Percentiles rank a stretch among this genome's conserved stretches.
phyloP scores from a whole-genome alignment of 2,113 vertebrate species.

The Spermophilus dauricus region DNA sequence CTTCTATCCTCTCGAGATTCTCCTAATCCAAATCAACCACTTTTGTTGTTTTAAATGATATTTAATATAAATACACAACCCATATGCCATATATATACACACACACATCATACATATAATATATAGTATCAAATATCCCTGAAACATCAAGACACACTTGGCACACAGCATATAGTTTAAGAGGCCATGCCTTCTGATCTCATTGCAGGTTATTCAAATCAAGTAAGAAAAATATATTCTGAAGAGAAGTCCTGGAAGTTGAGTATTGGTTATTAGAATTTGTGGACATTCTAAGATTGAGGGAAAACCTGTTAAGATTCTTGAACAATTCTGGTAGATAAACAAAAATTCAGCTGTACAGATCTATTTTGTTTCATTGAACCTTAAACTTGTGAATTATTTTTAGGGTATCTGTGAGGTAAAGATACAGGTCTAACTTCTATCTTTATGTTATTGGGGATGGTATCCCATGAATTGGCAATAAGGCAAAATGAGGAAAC shows the following conservation, averaged over 20 bases:
- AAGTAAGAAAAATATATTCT: neutral
- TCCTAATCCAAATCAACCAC: neutral
- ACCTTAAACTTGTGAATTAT: neutral
- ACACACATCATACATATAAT: neutral
- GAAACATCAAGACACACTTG: neutral
- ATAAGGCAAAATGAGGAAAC: neutral
- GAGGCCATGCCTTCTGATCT: neutral
- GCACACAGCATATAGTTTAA: neutral
- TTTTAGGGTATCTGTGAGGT: neutral
- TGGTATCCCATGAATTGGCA: neutral
- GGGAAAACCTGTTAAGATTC: neutral
- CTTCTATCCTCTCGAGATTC: neutral
- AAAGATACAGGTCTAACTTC: neutral
- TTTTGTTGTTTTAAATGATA: neutral
- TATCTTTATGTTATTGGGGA: neutral
- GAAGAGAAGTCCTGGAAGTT: neutral
- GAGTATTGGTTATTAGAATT: neutral
- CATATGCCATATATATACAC: neutral
- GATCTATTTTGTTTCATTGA: neutral
- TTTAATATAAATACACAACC: neutral
- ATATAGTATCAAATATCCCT: neutral
- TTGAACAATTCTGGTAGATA: neutral
- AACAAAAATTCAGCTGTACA: neutral
- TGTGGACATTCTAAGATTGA: neutral
- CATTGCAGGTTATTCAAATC: neutral